Percentiles rank a stretch among this genome's conserved stretches.
Evolutionary conservation across 1,140 invertebrate genomes (phyloP).

Genomic region (Leptinotarsa undecemlineata): DNA sequence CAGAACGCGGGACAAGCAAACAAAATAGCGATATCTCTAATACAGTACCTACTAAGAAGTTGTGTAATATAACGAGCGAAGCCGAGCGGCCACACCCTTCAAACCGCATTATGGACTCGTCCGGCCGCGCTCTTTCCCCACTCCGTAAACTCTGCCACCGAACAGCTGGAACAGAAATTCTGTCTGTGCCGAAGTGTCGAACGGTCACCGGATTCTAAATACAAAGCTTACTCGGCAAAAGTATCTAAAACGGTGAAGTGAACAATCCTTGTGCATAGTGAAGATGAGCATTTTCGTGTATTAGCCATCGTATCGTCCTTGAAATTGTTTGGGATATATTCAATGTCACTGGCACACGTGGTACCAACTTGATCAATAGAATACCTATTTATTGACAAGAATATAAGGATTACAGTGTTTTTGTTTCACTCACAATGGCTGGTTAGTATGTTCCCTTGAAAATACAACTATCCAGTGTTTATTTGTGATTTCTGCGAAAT

Average conservation of each 20-base stretch:
- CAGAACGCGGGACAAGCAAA: too few relatives aligned
- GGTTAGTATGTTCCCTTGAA: conserved; percentile 15
- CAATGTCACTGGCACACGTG: background rate
- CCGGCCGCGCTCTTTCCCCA: conserved; percentile 11
- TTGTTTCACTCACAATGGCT: conserved; percentile 17
- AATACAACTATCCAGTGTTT: background rate
- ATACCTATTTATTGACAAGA: background rate
- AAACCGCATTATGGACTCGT: conserved; percentile 7
- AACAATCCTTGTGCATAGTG: background rate
- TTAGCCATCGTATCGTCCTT: background rate
- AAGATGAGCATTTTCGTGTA: background rate
- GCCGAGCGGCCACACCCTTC: conserved; percentile 1
- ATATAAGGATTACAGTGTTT: conserved; percentile 13
- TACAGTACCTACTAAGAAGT: too few relatives aligned
- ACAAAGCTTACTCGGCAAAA: background rate
- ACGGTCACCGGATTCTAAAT: background rate
- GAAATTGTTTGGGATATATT: background rate
- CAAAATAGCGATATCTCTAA: too few relatives aligned
- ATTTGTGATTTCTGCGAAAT: background rate
- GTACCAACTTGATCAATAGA: background rate
- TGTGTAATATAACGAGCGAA: background rate
- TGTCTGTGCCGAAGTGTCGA: background rate
- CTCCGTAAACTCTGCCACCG: background rate
- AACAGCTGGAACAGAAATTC: conserved; percentile 19
- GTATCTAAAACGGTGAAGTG: conserved; percentile 1